phyloP scores from a whole-genome alignment of 1,140 invertebrate species.

The Ephestia elutella region DNA sequence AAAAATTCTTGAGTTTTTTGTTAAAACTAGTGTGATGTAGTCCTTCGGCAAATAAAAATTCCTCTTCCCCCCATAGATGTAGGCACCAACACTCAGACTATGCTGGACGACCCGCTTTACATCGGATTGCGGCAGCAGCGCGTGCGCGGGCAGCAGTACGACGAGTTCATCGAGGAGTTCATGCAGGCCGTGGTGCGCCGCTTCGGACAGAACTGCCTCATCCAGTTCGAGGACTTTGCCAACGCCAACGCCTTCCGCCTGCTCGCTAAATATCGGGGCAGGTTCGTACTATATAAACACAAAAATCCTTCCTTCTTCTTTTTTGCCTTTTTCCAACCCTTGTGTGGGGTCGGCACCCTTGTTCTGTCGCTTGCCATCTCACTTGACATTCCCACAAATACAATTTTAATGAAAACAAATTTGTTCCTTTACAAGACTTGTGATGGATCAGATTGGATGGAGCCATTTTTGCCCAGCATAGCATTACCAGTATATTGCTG shows the following conservation, averaged over 20 bases:
- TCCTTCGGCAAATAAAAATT: conserved; percentile 1
- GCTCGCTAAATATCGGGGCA: conserved; percentile 87
- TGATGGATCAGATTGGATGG: too few relatives aligned
- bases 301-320: too few relatives aligned
- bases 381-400: too few relatives aligned
- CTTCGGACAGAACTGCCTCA: conserved; percentile 87
- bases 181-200: conserved; percentile 92
- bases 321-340: too few relatives aligned
- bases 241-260: conserved; percentile 93
- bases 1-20: too few relatives aligned
- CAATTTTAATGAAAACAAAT: too few relatives aligned
- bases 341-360: too few relatives aligned
- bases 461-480: too few relatives aligned
- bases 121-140: conserved; percentile 91
- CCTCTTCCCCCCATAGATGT: conserved; percentile 76
- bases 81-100: conserved; percentile 89
- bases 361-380: too few relatives aligned
- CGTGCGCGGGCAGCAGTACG: conserved; percentile 87
- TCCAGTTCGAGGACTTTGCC: conserved; percentile 97
- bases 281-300: conserved; percentile 32
- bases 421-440: too few relatives aligned
- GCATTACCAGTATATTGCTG: too few relatives aligned
- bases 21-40: too few relatives aligned
- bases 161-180: conserved; percentile 97
- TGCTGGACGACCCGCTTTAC: conserved; percentile 93